Evolutionary conservation across 2,888 invertebrate species (phyloP), one percentile per base, ranked within the genome.

Genomic region (Apoderus coryli): DNA sequence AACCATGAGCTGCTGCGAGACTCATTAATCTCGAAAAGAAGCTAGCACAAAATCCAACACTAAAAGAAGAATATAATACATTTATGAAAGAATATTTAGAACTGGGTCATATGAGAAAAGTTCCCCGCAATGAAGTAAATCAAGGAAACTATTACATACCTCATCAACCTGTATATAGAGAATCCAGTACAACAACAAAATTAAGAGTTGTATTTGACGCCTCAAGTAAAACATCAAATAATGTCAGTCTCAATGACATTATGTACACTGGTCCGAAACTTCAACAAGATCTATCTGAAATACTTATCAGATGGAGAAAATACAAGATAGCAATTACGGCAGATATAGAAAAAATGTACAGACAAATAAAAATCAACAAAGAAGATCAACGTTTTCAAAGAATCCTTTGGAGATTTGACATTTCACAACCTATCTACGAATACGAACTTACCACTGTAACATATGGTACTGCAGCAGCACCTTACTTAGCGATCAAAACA

Each of bases 361-460:
- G 31, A 4, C 31, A 31, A 27, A 27, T 27, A 6, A 31, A 31
- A 25, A 26, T 31, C 9, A 25, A 31, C 14, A 10, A 12, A 13
- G 31, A 15, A 11, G 26, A 27, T 16, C 32, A 34, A 22, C 14
- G 39, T 10, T 42, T 31, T 25, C 44, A 48, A 29, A 34, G 25
- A 22, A 40, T 42, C 26, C 15, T 44, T 11, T 44, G 41, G 40
- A 14, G 38, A 12, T 26, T 25, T 16, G 14, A 31, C 12, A 13
- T 32, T 5, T 14, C 25, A 5, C 19, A 34, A n/a, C 16, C 22
- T 7, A 22, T 44, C 5, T 7, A 32, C 22, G 25, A 22, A 25
- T 45, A 34, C 35, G 5, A 32, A 25, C 22, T 42, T 4, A 32
- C 15, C 11, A 41, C 41, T 2, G 44, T 44, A 3, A 43, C 42